A percentile compares a stretch with the other conserved stretches of the same genome.
These are phyloP conservation scores for Hoplodrina ambigua DNA, from an alignment of 2,888 invertebrate species.

Conservation along the genomic window DNA sequence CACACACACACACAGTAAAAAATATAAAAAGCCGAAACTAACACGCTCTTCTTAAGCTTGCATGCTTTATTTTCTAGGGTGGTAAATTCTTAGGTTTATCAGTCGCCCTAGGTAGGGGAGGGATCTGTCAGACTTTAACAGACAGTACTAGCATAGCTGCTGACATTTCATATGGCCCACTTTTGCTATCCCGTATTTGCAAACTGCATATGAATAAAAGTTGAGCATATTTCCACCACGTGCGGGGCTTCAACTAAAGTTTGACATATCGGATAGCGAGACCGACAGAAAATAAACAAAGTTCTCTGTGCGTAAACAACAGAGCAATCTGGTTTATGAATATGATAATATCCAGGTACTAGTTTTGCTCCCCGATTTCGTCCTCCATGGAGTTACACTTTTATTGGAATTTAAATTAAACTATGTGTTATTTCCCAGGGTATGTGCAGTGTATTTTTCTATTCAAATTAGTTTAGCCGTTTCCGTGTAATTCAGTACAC, in stretches of 20 bases:
- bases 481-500: not conserved
- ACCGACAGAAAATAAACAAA: conserved; percentile 43
- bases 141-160: too few relatives aligned
- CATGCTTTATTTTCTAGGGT: too few relatives aligned
- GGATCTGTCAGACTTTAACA: too few relatives aligned
- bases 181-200: not conserved
- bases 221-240: conserved; percentile 30
- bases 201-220: conserved; percentile 33
- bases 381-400: not conserved
- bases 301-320: conserved; percentile 51
- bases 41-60: too few relatives aligned
- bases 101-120: too few relatives aligned
- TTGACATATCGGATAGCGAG: conserved; percentile 29
- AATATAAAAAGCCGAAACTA: too few relatives aligned
- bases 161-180: too few relatives aligned
- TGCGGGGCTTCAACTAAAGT: conserved; percentile 39
- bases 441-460: not conserved
- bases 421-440: not conserved
- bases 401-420: conserved; percentile 1
- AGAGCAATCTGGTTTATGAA: conserved; percentile 46
- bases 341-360: conserved; percentile 15
- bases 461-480: not conserved
- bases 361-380: not conserved
- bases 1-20: too few relatives aligned
- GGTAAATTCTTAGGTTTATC: too few relatives aligned